Base-by-base conservation (phyloP, 2,113 vertebrate genomes). In the Dicerorhinus sumatrensis region DNA sequence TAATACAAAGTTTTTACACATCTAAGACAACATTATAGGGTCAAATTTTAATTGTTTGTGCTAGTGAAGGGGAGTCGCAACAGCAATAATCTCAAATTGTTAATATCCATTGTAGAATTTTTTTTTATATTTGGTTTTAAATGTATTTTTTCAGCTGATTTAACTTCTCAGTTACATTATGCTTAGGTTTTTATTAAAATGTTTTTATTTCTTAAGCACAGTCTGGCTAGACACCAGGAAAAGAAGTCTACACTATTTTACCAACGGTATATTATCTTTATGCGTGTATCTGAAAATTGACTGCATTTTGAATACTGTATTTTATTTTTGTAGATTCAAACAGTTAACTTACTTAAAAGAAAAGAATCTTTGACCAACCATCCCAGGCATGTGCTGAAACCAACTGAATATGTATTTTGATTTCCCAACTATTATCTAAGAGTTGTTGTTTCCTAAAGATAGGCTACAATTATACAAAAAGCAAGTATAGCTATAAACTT, bases 91-190 rank as follows among this genome's bases (percentile, higher is more conserved):
- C 9, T 94, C 39, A 46, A 56, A 33, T 18, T 31, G 29, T 81
- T 76, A 39, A 20, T 83, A 18, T 29, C 8, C 23, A 29, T 39
- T 72, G 25, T 8, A 70, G 70, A 76, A 81, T 60, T 42, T 9
- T 87, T n/a, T 51, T 20, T 17, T 33, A 72, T 51, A 31, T 89
- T 95, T 92, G 21, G 2, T 62, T 85, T 93, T 70, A 51, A 94
- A 89, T 62, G 6, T 7, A 42, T 72, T 91, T 93, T 54, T 76
- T 70, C 51, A 94, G 25, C 2, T 72, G 9, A 73, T 81, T 96
- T 83, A 80, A 56, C 76, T 90, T 88, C 51, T 84, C 75, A 83
- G 16, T 93, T 88, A 21, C 4, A 51, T 42, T 96, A 88, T 82
- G 12, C 21, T 89, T 94, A 42, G 7, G 23, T 0, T 80, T 75